These are phyloP conservation scores for Ctena decussata DNA, from an alignment of 2,888 invertebrate genomes.

Conservation along the genomic window DNA sequence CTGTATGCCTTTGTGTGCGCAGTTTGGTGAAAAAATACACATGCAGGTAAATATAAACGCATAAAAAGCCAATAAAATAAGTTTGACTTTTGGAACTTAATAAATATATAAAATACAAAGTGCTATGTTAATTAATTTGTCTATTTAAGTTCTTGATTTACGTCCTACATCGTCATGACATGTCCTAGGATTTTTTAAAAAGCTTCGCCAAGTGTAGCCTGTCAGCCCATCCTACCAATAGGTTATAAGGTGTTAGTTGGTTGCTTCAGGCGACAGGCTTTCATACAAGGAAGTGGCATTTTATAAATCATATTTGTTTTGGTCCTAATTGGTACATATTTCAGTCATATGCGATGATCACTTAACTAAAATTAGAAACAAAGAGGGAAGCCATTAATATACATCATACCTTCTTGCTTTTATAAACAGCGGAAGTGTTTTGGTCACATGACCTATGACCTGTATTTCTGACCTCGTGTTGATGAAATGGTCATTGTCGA, in stretches of 20 bases:
- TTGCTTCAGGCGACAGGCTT: background rate
- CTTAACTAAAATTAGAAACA: background rate
- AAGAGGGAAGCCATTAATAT: background rate
- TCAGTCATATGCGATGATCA: background rate
- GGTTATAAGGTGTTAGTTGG: background rate
- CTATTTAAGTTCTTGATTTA: no score
- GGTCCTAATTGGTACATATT: background rate
- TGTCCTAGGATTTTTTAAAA: no score
- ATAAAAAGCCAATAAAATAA: no score
- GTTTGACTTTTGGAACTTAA: background rate
- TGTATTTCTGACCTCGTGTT: no score
- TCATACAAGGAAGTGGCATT: slow-evolving; percentile 1
- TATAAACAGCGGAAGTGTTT: no score
- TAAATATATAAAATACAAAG: background rate
- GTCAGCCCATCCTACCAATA: background rate
- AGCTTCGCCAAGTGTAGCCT: background rate
- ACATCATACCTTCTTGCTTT: background rate
- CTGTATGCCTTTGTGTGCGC: no score
- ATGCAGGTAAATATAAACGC: no score
- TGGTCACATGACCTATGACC: no score
- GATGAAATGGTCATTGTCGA: no score
- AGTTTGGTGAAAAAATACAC: no score
- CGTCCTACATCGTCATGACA: no score
- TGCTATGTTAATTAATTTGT: background rate
- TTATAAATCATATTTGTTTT: background rate